Evolutionary conservation across 2,888 invertebrate species (phyloP).

Genomic region (Brachynemurus nebulosus): DNA sequence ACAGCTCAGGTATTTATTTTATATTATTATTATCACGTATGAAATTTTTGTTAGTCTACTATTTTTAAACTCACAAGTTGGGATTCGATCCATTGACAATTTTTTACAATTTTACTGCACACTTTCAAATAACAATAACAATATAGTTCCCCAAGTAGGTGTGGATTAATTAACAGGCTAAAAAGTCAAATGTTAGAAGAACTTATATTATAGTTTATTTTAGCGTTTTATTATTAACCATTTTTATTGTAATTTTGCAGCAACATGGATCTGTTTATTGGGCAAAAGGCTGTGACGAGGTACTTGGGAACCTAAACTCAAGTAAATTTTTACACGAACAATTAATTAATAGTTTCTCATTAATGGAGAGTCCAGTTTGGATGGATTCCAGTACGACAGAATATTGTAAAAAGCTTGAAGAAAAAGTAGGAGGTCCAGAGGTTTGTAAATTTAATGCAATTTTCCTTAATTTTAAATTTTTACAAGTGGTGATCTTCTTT

Average conservation of each 20-base stretch:
- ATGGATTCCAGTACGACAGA: constrained; percentile 79
- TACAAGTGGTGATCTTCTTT: constrained; percentile 19
- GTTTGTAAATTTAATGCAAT: constrained; percentile 30
- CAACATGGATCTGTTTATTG: constrained; percentile 98
- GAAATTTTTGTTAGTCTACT: neutral
- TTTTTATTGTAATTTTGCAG: constrained; percentile 39
- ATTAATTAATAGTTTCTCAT: constrained; percentile 61
- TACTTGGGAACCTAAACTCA: constrained; percentile 50
- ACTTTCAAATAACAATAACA: too few relatives aligned
- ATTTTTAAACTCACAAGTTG: neutral
- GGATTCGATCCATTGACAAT: neutral
- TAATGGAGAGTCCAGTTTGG: constrained; percentile 82
- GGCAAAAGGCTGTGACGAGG: constrained; percentile 58
- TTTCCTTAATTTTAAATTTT: neutral
- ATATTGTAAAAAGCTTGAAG: constrained; percentile 68
- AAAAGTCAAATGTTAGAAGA: neutral
- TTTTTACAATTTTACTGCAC: too few relatives aligned
- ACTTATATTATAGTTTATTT: neutral
- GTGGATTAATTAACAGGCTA: neutral
- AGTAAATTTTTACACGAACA: constrained; percentile 72
- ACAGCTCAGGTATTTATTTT: constrained; percentile 63
- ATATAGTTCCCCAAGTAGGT: neutral
- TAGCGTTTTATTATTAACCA: neutral
- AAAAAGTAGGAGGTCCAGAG: constrained; percentile 52
- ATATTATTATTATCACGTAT: neutral